Evolutionary conservation across 1,140 invertebrate genomes (phyloP).

Genomic region (Linepithema humile): DNA sequence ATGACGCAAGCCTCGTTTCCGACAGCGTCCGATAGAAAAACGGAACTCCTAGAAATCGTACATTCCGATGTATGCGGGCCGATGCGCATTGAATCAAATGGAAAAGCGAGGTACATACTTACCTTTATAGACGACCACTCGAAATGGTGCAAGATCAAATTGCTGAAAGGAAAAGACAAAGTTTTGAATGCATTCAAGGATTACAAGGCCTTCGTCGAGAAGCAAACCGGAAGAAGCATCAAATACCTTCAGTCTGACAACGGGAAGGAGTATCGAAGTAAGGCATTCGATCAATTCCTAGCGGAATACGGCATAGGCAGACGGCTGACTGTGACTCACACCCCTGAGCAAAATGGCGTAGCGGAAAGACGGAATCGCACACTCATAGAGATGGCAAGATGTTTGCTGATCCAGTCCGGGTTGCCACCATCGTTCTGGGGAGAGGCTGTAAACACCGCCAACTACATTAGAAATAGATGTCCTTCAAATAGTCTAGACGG

Average conservation of each 20-base stretch:
- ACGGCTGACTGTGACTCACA: background rate
- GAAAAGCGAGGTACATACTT: background rate
- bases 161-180: background rate
- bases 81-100: background rate
- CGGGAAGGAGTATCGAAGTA: background rate
- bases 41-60: background rate
- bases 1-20: background rate
- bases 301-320: background rate
- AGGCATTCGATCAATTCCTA: background rate
- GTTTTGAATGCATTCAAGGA: background rate
- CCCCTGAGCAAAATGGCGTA: background rate
- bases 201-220: background rate
- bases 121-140: background rate
- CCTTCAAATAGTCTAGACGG: background rate
- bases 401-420: background rate
- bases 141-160: too few relatives aligned
- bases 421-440: background rate
- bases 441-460: background rate
- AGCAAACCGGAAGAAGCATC: background rate
- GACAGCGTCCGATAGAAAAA: background rate
- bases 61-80: background rate
- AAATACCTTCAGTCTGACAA: conserved; percentile 1
- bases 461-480: background rate
- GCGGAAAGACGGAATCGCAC: background rate
- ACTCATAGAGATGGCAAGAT: background rate